A percentile compares a stretch with the other conserved stretches of the same genome.
phyloP scores from a whole-genome alignment of 2,113 vertebrate genomes.

The Chionomys nivalis region DNA sequence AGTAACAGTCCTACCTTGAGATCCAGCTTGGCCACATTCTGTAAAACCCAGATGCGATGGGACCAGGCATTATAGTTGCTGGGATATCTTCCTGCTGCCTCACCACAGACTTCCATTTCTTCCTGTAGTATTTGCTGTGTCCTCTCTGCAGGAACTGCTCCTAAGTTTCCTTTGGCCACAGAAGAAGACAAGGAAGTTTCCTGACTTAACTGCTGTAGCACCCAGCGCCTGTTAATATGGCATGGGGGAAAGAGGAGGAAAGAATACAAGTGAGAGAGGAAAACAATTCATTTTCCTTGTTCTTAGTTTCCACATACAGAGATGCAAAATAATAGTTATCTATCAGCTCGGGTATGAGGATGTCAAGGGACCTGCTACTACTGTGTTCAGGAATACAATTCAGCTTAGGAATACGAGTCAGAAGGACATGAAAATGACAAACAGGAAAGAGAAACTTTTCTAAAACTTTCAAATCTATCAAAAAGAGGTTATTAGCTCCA shows the following conservation, averaged over 20 bases:
- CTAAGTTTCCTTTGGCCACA: constrained; percentile 86
- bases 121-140: constrained; percentile 89
- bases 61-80: constrained; percentile 99
- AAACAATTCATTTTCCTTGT: neutral
- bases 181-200: constrained; percentile 84
- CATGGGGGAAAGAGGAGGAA: constrained; percentile 36
- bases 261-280: constrained; percentile 4
- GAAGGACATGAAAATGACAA: neutral
- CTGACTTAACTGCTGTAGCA: constrained; percentile 92
- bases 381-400: neutral
- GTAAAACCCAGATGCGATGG: constrained; percentile 98
- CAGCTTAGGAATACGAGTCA: neutral
- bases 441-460: neutral
- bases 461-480: neutral
- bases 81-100: constrained; percentile 94
- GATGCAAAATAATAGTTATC: neutral
- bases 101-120: constrained; percentile 95
- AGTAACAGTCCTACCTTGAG: constrained; percentile 89
- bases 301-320: constrained; percentile 25
- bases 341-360: neutral
- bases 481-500: constrained; percentile 20
- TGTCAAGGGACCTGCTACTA: neutral
- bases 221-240: constrained; percentile 92
- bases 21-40: constrained; percentile 93
- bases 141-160: constrained; percentile 84